These are phyloP conservation scores for Xenentodon cancila DNA, from an alignment of 2,797 vertebrate genomes.

Conservation along the genomic window DNA sequence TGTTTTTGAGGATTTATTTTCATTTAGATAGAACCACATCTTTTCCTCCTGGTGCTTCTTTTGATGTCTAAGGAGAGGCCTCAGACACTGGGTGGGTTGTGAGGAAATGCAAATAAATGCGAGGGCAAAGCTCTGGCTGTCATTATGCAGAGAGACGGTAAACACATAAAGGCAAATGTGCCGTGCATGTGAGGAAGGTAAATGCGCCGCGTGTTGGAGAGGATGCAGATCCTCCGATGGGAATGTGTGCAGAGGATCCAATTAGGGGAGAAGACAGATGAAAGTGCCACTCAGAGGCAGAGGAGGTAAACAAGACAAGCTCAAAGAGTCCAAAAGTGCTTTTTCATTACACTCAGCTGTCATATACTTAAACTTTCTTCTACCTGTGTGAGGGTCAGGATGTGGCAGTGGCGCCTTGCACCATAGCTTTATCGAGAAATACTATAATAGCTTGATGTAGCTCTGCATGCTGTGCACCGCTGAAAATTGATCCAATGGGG, in stretches of 20 bases:
- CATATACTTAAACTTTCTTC: conserved; percentile 69
- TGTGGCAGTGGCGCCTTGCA: conserved; percentile 46
- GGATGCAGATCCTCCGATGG: conserved; percentile 80
- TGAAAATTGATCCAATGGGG: conserved; percentile 59
- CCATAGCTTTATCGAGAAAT: conserved; percentile 37
- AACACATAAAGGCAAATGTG: conserved; percentile 75
- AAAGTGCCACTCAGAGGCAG: conserved; percentile 84
- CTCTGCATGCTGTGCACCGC: conserved; percentile 40
- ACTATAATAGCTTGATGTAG: conserved; percentile 43
- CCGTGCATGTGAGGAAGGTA: conserved; percentile 68
- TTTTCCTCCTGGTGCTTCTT: conserved; percentile 69
- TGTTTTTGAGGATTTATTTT: conserved; percentile 76
- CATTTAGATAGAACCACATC: conserved; percentile 70
- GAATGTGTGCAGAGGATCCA: conserved; percentile 81
- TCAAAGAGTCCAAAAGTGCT: conserved; percentile 83
- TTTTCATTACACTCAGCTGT: conserved; percentile 82
- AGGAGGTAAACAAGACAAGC: conserved; percentile 83
- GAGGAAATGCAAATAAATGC: conserved; percentile 80
- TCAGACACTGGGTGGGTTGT: conserved; percentile 72
- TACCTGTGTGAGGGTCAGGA: conserved; percentile 65
- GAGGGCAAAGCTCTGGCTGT: conserved; percentile 78
- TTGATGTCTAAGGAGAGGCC: conserved; percentile 75
- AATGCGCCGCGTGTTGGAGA: conserved; percentile 59
- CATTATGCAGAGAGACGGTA: conserved; percentile 76
- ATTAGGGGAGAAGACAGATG: conserved; percentile 85